Percentiles rank a stretch among this genome's conserved stretches.
phyloP scores from a whole-genome alignment of 2,888 invertebrate species.

The Drosophila prolongata region DNA sequence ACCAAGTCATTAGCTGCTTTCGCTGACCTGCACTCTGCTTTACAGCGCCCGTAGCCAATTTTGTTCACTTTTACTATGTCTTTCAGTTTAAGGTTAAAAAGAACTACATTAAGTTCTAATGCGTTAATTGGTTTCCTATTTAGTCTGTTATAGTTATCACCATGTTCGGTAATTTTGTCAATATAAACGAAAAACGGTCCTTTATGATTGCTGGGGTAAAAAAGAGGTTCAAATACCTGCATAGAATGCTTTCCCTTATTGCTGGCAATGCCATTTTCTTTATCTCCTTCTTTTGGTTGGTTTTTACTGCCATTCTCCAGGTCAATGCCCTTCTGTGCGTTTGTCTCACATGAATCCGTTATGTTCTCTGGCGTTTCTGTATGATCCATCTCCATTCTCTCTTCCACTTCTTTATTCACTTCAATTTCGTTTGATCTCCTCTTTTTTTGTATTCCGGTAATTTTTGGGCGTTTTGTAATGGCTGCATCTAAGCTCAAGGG shows the following conservation, averaged over 20 bases:
- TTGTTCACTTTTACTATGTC: neutral
- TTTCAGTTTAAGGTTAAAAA: neutral
- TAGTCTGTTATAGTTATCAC: neutral
- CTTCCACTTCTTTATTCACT: neutral
- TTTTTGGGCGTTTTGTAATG: neutral
- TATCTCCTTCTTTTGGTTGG: neutral
- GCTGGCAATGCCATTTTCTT: neutral
- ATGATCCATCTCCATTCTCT: conserved; percentile 1
- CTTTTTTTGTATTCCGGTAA: neutral
- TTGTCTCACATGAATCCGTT: neutral
- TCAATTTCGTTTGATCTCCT: neutral
- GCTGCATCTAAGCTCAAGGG: conserved; percentile 1
- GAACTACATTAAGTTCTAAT: neutral
- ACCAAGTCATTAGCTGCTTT: neutral
- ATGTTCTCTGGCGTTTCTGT: neutral
- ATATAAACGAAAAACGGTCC: neutral
- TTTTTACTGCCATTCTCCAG: neutral
- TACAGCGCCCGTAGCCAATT: too few species aligned
- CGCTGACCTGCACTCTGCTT: too few species aligned
- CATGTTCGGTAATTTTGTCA: neutral
- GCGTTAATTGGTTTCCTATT: neutral
- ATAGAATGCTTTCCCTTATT: neutral
- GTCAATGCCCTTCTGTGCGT: neutral
- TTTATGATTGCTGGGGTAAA: neutral
- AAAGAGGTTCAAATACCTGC: neutral